Percentiles rank a stretch among this genome's conserved stretches.
Evolutionary conservation across 23 tunicate genomes (phyloP).

Genomic region (Trididemnum nubilum): DNA sequence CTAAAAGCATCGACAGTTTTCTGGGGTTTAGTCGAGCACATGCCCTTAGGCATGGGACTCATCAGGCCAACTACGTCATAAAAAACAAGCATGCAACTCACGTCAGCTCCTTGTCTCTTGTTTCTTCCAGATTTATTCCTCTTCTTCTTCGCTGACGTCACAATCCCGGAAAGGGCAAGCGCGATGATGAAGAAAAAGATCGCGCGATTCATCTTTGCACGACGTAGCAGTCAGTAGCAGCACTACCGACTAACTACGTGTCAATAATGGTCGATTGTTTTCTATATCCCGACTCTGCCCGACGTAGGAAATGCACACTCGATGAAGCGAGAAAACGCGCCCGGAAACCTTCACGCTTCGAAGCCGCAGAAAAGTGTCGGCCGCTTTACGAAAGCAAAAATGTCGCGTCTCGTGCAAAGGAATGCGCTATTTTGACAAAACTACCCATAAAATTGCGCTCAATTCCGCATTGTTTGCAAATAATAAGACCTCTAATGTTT

Average conservation of each 20-base stretch:
- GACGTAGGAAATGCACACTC: neutral
- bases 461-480: too few species aligned
- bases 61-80: too few species aligned
- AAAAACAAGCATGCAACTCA: neutral
- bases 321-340: neutral
- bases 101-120: slow-evolving; percentile 28
- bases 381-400: too few species aligned
- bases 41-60: too few species aligned
- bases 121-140: slow-evolving; percentile 4
- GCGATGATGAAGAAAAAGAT: neutral
- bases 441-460: too few species aligned
- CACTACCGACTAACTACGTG: slow-evolving; percentile 20
- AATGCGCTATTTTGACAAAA: too few species aligned
- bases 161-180: neutral
- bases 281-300: neutral
- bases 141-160: slow-evolving; percentile 26
- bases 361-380: slow-evolving; percentile 8
- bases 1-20: too few species aligned
- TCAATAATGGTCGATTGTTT: neutral
- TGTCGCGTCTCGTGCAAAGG: too few species aligned
- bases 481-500: too few species aligned
- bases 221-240: slow-evolving; percentile 5
- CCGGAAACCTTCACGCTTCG: slow-evolving; percentile 27
- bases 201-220: neutral
- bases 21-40: too few species aligned